These are phyloP conservation scores for Aromia moschata DNA, from an alignment of 2,888 invertebrate species.

Conservation along the genomic window DNA sequence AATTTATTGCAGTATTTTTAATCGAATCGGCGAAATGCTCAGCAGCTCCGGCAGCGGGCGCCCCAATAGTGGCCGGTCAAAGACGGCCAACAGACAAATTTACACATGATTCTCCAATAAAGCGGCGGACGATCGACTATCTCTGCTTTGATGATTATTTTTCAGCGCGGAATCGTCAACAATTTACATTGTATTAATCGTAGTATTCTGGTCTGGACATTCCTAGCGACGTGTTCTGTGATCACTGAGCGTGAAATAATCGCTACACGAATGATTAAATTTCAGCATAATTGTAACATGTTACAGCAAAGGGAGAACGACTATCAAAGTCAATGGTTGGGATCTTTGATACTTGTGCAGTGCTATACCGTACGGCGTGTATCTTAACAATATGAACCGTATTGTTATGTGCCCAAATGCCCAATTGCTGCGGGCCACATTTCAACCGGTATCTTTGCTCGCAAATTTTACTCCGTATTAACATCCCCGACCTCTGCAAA, in stretches of 20 bases:
- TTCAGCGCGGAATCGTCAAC: conserved; percentile 59
- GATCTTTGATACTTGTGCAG: conserved; percentile 57
- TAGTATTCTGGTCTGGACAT: conserved; percentile 61
- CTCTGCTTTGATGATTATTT: conserved; percentile 57
- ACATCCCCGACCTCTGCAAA: too few species aligned
- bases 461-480: too few species aligned
- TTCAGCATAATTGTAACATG: conserved; percentile 64
- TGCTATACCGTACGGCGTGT: conserved; percentile 46
- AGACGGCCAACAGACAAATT: conserved; percentile 25
- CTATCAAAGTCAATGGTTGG: conserved; percentile 57
- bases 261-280: conserved; percentile 64
- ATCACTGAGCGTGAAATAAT: conserved; percentile 63
- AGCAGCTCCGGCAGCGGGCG: background rate
- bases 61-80: background rate
- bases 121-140: conserved; percentile 55
- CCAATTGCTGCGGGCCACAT: background rate
- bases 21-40: background rate
- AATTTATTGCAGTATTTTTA: too few species aligned
- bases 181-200: conserved; percentile 63
- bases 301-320: conserved; percentile 53
- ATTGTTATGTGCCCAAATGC: conserved; percentile 10
- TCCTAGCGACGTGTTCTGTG: conserved; percentile 63
- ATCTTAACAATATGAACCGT: conserved; percentile 39
- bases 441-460: background rate
- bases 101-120: conserved; percentile 54